A percentile compares a stretch with the other conserved stretches of the same genome.
Evolutionary conservation across 2,113 vertebrate genomes (phyloP).

Genomic region (Nestor notabilis): DNA sequence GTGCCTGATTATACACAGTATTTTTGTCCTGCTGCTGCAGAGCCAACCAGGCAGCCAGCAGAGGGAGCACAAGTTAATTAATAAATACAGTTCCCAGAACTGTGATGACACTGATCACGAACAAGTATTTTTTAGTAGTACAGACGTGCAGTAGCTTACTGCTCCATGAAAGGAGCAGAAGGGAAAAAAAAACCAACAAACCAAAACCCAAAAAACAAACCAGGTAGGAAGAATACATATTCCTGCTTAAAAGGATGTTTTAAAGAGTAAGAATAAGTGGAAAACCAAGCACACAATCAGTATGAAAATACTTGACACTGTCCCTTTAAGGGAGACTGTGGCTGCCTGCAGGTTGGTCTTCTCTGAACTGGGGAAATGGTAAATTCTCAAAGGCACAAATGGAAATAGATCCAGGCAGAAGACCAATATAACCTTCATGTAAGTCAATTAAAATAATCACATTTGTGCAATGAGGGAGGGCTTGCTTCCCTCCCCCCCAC

Average conservation of each 20-base stretch:
- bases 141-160: neutral
- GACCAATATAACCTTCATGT: neutral
- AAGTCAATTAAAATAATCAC: neutral
- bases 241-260: neutral
- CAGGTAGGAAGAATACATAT: neutral
- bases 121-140: neutral
- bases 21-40: conserved; percentile 42
- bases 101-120: neutral
- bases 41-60: conserved; percentile 40
- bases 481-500: too few species aligned
- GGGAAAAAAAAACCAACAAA: neutral
- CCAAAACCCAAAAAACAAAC: neutral
- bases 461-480: neutral
- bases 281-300: neutral
- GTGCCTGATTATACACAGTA: neutral
- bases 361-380: neutral
- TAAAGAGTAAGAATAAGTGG: neutral
- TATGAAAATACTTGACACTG: conserved; percentile 11
- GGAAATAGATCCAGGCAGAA: neutral
- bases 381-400: neutral
- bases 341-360: neutral
- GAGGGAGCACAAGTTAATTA: conserved; percentile 22
- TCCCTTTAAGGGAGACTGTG: neutral
- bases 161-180: neutral
- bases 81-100: conserved; percentile 5